Evolutionary conservation across 2,888 invertebrate genomes (phyloP), one percentile per base, ranked within the genome.

Genomic region (Electrophaes corylata): DNA sequence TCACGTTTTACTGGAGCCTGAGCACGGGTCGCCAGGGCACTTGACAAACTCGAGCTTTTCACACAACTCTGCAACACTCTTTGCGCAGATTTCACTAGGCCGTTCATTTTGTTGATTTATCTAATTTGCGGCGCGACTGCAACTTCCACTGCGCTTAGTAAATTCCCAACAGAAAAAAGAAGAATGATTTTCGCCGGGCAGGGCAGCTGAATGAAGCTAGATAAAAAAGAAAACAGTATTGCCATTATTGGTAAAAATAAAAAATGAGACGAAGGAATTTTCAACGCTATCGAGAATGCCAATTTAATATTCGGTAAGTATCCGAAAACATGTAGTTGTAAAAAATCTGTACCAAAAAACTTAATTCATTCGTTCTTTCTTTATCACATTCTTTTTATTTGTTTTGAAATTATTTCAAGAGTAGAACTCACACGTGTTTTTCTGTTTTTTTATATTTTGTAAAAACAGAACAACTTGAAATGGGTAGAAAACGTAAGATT

Each of bases 61-160:
- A 84, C 84, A 66, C 86, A 86, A 58, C 65, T 83, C 66, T 88
- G 88, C 69, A 91, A 72, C 62, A 88, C 79, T 65, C 94, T 92
- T 57, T 94, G 84, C 5, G 94, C 93, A 39, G 93, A 92, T 83
- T 93, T 94, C 29, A 94, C 93, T 69, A 96, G 87, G 68, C 93
- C 94, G 82, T 94, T 96, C 95, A 96, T 95, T 83, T 89, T 94
- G 62, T 66, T 48, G 10, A 57, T 51, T 64, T 61, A n/a, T n/a
- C 55, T 59, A 26, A 40, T 23, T 52, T 54, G 49, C 20, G 29
- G 37, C 19, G 19, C 18, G n/a, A n/a, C n/a, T 33, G 48, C n/a
- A 41, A 45, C 10, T 23, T 58, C 52, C n/a, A n/a, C n/a, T n/a
- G n/a, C n/a, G n/a, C n/a, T n/a, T n/a, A n/a, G n/a, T n/a, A n/a